phyloP scores from a whole-genome alignment of 2,797 vertebrate species.

The Tauraco hartlaubi region DNA sequence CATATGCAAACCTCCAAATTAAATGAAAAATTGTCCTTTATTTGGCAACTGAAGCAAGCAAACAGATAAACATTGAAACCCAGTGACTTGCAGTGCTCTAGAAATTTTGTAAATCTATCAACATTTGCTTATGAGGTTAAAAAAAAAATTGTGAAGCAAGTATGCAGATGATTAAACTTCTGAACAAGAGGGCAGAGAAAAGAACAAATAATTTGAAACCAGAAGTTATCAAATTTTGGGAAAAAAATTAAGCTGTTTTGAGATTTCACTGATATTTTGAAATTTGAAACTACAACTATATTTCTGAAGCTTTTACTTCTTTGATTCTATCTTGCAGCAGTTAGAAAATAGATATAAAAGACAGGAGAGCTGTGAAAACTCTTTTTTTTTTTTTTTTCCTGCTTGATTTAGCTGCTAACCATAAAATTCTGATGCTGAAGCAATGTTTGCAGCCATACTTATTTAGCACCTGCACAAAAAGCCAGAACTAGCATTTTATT shows the following conservation, averaged over 20 bases:
- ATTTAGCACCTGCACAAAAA: neutral
- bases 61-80: neutral
- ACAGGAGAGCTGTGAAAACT: neutral
- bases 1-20: neutral
- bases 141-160: neutral
- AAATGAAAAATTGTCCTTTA: neutral
- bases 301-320: neutral
- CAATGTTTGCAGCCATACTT: neutral
- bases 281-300: neutral
- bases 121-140: neutral
- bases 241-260: neutral
- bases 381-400: too few relatives aligned
- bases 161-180: neutral
- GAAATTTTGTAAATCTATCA: neutral
- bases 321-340: neutral
- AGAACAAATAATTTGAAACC: neutral
- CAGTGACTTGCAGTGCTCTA: neutral
- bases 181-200: neutral
- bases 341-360: neutral
- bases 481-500: neutral
- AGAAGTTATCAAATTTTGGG: neutral
- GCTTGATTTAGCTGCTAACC: neutral
- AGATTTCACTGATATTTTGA: neutral
- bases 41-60: neutral
- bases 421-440: neutral